Conservation (phyloP, 1,140 invertebrate species). For the Drosophila insularis region DNA sequence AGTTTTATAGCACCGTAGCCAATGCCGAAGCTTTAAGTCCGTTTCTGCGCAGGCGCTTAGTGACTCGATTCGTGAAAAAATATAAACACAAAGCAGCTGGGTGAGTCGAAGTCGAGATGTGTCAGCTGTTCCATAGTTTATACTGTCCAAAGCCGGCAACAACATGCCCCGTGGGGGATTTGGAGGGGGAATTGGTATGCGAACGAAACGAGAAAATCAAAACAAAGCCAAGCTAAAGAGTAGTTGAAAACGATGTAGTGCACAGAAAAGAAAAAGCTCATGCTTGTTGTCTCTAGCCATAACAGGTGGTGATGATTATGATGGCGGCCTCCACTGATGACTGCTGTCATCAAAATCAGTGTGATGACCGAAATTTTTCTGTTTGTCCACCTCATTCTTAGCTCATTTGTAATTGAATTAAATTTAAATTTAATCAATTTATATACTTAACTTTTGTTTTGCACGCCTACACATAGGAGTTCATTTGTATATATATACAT, state of each 20-base stretch:
- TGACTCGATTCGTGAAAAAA: slow-evolving; percentile 43
- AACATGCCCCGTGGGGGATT: slow-evolving; percentile 44
- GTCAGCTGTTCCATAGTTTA: slow-evolving; percentile 59
- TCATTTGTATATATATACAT: neutral
- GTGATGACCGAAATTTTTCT: neutral
- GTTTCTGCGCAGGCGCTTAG: slow-evolving; percentile 51
- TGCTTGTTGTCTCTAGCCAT: slow-evolving; percentile 3
- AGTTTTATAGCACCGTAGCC: slow-evolving; percentile 62
- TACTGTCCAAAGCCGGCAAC: slow-evolving; percentile 70
- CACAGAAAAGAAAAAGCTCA: neutral
- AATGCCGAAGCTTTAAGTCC: slow-evolving; percentile 49
- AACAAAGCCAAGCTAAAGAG: slow-evolving; percentile 4
- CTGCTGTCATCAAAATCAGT: slow-evolving; percentile 2
- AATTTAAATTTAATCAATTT: slow-evolving; percentile 35
- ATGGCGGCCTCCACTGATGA: slow-evolving; percentile 2
- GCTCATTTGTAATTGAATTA: slow-evolving; percentile 11
- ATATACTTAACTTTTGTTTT: slow-evolving; percentile 22
- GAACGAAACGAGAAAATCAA: slow-evolving; percentile 5
- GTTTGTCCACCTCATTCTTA: neutral
- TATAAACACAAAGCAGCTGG: slow-evolving; percentile 78
- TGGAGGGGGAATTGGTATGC: neutral
- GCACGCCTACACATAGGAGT: neutral
- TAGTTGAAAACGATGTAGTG: neutral
- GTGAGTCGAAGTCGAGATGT: slow-evolving; percentile 15
- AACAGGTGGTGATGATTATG: slow-evolving; percentile 6